Base-by-base conservation (phyloP, 2,113 vertebrate genomes). In the Macquaria australasica region DNA sequence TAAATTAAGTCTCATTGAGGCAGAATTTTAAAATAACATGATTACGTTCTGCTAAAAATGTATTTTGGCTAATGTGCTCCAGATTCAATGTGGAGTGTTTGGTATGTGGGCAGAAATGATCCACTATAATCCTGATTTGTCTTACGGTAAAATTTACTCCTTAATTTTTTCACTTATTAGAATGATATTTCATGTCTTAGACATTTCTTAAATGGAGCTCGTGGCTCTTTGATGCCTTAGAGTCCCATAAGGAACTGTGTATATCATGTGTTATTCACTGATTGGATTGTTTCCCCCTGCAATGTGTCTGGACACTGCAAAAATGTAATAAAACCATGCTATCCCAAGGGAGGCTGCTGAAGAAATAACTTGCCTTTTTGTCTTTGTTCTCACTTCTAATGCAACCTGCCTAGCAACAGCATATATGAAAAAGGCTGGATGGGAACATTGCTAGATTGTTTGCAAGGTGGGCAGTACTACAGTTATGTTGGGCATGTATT, bases 251-350 rank as follows among this genome's bases (percentile, higher is more conserved):
- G 37, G 77, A 93, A 88, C 53, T 89, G 81, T 93, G 90, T 92
- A 91, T 79, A 93, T 89, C 77, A 81, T 88, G 83, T 87, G 80
- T 91, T 85, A 90, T 88, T 91, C 85, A 82, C 83, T 89, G 80
- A 90, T 81, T 85, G 84, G 89, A 90, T 90, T 91, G 89, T 92
- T 88, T 91, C 82, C 85, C 73, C 84, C 62, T 93, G 91, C 88
- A 91, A 92, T 86, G 86, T 95, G 88, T 89, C 83, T 91, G 85
- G 82, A 94, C 93, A 89, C 82, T 89, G 88, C 88, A 86, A 90
- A 77, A 63, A 84, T 84, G 79, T 91, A 95, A 95, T 94, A 94
- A 94, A 93, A 88, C 82, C 82, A 87, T 87, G 86, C 86, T 84
- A 28, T 91, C 87, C 84, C 58, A 59, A 88, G 74, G 89, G 89